Conservation (phyloP, 2,113 vertebrate genomes). For the Notechis scutatus region DNA sequence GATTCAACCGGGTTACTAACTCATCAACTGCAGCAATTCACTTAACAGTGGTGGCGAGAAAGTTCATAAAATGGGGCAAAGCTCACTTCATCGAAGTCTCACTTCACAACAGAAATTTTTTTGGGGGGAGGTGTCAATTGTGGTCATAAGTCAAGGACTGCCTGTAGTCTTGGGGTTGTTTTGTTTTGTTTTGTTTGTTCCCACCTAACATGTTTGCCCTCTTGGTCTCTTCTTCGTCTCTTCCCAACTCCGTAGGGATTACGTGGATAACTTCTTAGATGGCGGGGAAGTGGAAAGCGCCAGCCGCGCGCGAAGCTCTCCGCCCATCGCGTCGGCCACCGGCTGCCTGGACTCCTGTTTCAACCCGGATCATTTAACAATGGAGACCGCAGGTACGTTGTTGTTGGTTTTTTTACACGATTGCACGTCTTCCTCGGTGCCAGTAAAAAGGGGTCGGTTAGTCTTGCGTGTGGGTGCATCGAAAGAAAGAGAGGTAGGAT, state of each 20-base stretch:
- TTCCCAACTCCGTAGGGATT: conserved; percentile 72
- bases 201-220: not conserved
- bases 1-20: too few relatives aligned
- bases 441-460: not conserved
- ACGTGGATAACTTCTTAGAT: conserved; percentile 81
- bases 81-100: too few relatives aligned
- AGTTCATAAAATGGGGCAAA: too few relatives aligned
- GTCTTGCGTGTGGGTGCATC: not conserved
- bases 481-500: not conserved
- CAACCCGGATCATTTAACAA: conserved; percentile 67
- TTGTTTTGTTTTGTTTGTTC: too few relatives aligned
- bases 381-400: conserved; percentile 68
- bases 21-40: not conserved
- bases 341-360: conserved; percentile 67
- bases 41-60: not conserved
- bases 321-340: conserved; percentile 62
- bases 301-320: conserved; percentile 64
- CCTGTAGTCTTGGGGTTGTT: not conserved
- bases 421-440: not conserved
- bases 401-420: not conserved
- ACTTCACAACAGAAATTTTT: not conserved
- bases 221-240: not conserved
- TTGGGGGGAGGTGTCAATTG: not conserved
- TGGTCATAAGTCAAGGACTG: not conserved
- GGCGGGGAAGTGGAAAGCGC: conserved; percentile 74